These are phyloP conservation scores for Dinomys branickii DNA, from an alignment of 2,113 vertebrate species.

Conservation along the genomic window DNA sequence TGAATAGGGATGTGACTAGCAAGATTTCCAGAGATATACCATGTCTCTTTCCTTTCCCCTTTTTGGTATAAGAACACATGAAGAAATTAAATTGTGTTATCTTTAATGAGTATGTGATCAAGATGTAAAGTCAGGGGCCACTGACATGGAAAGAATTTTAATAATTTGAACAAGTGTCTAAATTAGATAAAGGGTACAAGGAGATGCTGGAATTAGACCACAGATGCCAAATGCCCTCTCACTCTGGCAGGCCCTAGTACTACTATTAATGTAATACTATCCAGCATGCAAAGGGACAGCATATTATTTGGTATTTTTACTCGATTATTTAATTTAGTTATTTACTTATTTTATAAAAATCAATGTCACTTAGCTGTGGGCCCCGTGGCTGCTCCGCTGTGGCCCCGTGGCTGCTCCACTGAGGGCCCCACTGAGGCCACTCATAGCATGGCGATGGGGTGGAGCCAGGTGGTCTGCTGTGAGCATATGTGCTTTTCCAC, in stretches of 20 bases:
- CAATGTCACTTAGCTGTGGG: too few species aligned
- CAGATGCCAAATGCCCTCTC: neutral
- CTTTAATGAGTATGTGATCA: neutral
- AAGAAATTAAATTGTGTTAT: neutral
- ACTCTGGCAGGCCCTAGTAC: neutral
- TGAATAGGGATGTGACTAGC: neutral
- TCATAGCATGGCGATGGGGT: too few species aligned
- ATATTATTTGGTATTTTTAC: constrained; percentile 10
- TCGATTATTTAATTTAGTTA: neutral
- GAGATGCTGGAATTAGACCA: neutral
- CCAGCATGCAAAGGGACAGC: neutral
- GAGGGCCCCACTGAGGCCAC: too few species aligned
- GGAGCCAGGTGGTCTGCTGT: too few species aligned
- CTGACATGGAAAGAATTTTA: neutral
- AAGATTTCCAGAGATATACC: constrained; percentile 1
- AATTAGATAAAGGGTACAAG: neutral
- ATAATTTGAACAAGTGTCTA: constrained; percentile 13
- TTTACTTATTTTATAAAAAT: constrained; percentile 16
- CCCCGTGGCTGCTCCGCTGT: too few species aligned
- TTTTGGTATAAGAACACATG: neutral
- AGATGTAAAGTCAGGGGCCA: neutral
- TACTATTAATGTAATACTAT: constrained; percentile 2
- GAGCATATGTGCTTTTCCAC: too few species aligned
- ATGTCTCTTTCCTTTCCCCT: neutral
- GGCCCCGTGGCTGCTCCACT: too few species aligned